A percentile compares a stretch with the other conserved stretches of the same genome.
Conservation (phyloP, 2,888 invertebrate species). For the Cremastinae sp. region DNA sequence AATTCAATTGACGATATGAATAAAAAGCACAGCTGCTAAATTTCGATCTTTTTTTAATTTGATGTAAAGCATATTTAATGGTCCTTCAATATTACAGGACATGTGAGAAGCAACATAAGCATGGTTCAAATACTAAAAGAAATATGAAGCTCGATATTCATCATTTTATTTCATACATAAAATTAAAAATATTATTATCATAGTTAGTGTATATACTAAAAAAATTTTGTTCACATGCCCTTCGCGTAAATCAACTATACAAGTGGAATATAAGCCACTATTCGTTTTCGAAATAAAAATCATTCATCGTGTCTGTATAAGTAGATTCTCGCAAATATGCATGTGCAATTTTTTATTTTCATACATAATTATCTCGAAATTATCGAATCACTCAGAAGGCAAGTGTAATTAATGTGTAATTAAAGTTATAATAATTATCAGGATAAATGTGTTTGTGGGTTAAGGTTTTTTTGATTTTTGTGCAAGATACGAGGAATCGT, state of each 20-base stretch:
- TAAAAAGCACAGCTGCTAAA: too few species aligned
- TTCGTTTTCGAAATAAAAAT: slow-evolving; percentile 27
- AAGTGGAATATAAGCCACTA: slow-evolving; percentile 32
- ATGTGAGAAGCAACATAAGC: too few species aligned
- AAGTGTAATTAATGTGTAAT: neutral
- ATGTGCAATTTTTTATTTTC: neutral
- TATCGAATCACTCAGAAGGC: slow-evolving; percentile 3
- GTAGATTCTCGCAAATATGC: slow-evolving; percentile 28
- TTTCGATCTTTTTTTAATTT: too few species aligned
- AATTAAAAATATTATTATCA: neutral
- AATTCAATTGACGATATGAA: too few species aligned
- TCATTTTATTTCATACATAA: neutral
- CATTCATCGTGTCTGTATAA: slow-evolving; percentile 7
- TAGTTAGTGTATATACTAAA: neutral
- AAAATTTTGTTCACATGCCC: slow-evolving; percentile 3
- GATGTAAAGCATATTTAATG: too few species aligned
- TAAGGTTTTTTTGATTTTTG: neutral
- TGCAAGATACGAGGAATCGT: slow-evolving; percentile 31
- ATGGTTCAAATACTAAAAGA: neutral
- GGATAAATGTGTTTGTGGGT: neutral
- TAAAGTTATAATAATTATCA: too few species aligned
- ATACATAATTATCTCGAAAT: neutral
- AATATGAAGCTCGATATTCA: too few species aligned
- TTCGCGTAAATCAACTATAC: slow-evolving; percentile 30
- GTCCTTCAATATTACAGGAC: too few species aligned